Percentiles rank a stretch among this genome's conserved stretches.
Evolutionary conservation across 1,140 invertebrate species (phyloP).

Genomic region (fruit fly (Drosophila melanogaster)): Release_6_plus_ISO1_MT NT_033777.3:29129501-29130000

Average conservation of each 20-base stretch:
- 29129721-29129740: slow-evolving; percentile 2
- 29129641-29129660: slow-evolving; percentile 75
- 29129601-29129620: slow-evolving; percentile 12
- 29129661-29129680: slow-evolving; percentile 12
- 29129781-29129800: slow-evolving; percentile 54
- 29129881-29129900: slow-evolving; percentile 60
- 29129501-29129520: no score
- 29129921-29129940: slow-evolving; percentile 52
- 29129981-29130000: no score
- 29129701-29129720: not conserved
- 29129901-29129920: slow-evolving; percentile 57
- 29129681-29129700: slow-evolving; percentile 46
- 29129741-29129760: slow-evolving; percentile 40
- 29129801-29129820: slow-evolving; percentile 53
- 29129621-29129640: slow-evolving; percentile 66
- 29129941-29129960: not conserved
- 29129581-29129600: slow-evolving; percentile 59
- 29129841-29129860: slow-evolving; percentile 51
- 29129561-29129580: slow-evolving; percentile 64
- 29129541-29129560: slow-evolving; percentile 51
- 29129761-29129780: slow-evolving; percentile 50
- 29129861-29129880: slow-evolving; percentile 64
- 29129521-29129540: slow-evolving; percentile 50
- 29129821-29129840: slow-evolving; percentile 42
- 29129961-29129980: not conserved